Percentiles rank a stretch among this genome's conserved stretches.
phyloP scores from a whole-genome alignment of 2,797 vertebrate species.

The Hippoglossus hippoglossus region DNA sequence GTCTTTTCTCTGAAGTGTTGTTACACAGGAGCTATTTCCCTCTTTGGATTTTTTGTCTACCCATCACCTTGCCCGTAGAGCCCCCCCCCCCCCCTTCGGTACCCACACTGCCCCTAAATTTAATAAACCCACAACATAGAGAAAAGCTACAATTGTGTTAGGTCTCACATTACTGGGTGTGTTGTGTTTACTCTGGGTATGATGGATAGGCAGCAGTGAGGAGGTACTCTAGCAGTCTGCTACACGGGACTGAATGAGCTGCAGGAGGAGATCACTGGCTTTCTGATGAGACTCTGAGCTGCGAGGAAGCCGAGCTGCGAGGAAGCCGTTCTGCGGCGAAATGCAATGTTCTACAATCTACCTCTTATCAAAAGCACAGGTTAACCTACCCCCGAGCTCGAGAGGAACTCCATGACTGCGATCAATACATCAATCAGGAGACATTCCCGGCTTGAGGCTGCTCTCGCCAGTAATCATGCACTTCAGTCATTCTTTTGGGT shows the following conservation, averaged over 20 bases:
- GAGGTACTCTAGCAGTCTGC: constrained; percentile 37
- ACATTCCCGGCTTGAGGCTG: constrained; percentile 33
- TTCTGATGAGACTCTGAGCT: constrained; percentile 48
- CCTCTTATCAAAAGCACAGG: constrained; percentile 48
- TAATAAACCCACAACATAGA: constrained; percentile 66
- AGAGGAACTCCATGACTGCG: constrained; percentile 19
- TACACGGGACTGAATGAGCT: constrained; percentile 39
- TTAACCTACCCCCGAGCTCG: constrained; percentile 40
- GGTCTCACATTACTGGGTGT: constrained; percentile 50
- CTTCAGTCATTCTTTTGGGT: constrained; percentile 40
- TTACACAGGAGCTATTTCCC: constrained; percentile 56
- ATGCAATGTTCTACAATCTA: constrained; percentile 45
- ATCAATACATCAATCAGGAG: constrained; percentile 65
- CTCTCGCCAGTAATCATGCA: constrained; percentile 40
- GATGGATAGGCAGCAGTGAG: constrained; percentile 61
- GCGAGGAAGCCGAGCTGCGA: constrained; percentile 34
- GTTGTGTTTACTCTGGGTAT: constrained; percentile 49
- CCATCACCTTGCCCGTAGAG: constrained; percentile 55
- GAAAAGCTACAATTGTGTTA: constrained; percentile 63
- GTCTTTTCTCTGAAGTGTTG: constrained; percentile 46
- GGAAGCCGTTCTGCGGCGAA: constrained; percentile 43
- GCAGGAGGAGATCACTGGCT: constrained; percentile 37
- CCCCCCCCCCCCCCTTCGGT: neutral
- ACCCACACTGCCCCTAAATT: constrained; percentile 47
- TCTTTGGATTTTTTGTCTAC: constrained; percentile 54